phyloP scores from a whole-genome alignment of 2,888 invertebrate species.

The Philereme transversata region DNA sequence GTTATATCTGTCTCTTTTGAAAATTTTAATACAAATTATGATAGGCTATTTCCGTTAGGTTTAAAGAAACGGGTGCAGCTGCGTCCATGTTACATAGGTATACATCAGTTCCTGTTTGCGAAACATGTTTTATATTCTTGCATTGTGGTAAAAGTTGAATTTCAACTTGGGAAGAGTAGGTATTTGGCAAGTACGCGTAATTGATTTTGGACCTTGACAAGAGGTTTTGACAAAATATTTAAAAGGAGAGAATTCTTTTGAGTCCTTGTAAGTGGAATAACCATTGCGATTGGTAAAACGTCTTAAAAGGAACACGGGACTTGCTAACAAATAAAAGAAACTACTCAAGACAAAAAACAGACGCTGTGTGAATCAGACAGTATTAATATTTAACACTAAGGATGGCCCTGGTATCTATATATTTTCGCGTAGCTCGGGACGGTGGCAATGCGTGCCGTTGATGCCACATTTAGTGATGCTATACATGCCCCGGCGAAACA shows the following conservation, averaged over 20 bases:
- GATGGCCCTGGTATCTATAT: constrained; percentile 41
- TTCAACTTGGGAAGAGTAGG: constrained; percentile 67
- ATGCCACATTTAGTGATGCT: constrained; percentile 50
- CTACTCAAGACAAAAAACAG: background rate
- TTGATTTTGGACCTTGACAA: constrained; percentile 51
- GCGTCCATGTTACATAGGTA: constrained; percentile 35
- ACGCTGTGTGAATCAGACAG: background rate
- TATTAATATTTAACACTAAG: constrained; percentile 14
- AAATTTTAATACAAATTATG: background rate
- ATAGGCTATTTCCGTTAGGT: constrained; percentile 34
- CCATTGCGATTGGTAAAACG: background rate
- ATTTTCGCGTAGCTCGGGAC: constrained; percentile 47
- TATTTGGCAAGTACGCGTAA: constrained; percentile 50
- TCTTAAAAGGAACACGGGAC: background rate
- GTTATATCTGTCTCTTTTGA: background rate
- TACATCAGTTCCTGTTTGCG: constrained; percentile 70
- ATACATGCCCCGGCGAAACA: constrained; percentile 40
- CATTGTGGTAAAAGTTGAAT: constrained; percentile 80
- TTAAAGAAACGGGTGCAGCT: constrained; percentile 43
- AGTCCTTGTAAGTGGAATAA: background rate
- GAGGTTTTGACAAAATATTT: background rate
- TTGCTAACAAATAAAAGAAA: background rate
- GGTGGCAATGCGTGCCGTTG: constrained; percentile 46
- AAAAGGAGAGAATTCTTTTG: background rate
- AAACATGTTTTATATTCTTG: constrained; percentile 70